These are phyloP conservation scores for Lamellibrachia satsuma DNA, from an alignment of 2,888 invertebrate species.

Conservation along the genomic window DNA sequence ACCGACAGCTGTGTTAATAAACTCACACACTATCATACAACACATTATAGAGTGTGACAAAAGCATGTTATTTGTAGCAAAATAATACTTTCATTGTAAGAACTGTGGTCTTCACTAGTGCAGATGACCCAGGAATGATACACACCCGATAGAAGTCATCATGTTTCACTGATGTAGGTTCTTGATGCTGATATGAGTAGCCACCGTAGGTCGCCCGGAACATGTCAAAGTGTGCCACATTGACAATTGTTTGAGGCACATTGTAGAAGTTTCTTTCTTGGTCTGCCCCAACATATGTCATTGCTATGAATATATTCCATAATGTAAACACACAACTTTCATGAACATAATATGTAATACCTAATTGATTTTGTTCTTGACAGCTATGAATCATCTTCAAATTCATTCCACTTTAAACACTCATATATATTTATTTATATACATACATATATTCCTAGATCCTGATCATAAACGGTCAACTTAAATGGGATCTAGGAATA, in stretches of 20 bases:
- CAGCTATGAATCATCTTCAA: not conserved
- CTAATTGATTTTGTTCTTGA: not conserved
- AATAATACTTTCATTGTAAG: slow-evolving; percentile 17
- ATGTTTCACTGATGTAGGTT: not conserved
- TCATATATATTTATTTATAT: no score
- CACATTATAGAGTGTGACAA: not conserved
- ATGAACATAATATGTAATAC: not conserved
- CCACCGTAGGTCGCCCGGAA: slow-evolving; percentile 49
- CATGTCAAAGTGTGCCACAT: slow-evolving; percentile 43
- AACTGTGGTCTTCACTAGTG: not conserved
- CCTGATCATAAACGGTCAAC: no score
- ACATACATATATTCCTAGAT: no score
- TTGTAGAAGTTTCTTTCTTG: slow-evolving; percentile 56
- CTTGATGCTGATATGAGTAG: slow-evolving; percentile 43
- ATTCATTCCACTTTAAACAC: not conserved
- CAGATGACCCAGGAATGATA: not conserved
- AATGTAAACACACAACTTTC: not conserved
- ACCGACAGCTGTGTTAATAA: not conserved
- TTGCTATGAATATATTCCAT: not conserved
- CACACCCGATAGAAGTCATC: slow-evolving; percentile 30
- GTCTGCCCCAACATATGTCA: slow-evolving; percentile 46
- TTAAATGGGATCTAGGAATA: no score
- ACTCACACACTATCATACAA: not conserved
- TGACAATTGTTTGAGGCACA: slow-evolving; percentile 52
- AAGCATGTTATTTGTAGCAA: not conserved